Conservation (phyloP, 2,113 vertebrate species). For the Orientallactaga bullata region DNA sequence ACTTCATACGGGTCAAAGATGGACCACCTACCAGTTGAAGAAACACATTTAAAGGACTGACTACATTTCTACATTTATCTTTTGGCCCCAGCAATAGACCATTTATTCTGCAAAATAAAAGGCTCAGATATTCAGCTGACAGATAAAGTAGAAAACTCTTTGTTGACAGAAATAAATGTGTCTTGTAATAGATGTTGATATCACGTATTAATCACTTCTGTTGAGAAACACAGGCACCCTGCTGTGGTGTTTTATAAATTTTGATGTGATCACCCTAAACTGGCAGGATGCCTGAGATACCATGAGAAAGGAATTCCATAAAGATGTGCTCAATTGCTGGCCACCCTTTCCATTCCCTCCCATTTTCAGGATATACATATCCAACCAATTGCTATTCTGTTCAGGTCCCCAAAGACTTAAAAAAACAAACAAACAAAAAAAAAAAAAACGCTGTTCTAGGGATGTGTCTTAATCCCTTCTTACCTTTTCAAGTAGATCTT, state of each 20-base stretch:
- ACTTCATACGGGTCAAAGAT: background rate
- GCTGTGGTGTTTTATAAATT: conserved; percentile 72
- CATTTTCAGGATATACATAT: conserved; percentile 28
- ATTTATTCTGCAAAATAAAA: conserved; percentile 63
- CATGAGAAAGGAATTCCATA: conserved; percentile 52
- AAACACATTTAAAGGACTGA: conserved; percentile 63
- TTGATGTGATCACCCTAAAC: conserved; percentile 76
- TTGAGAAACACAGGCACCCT: conserved; percentile 67
- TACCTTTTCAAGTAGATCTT: background rate
- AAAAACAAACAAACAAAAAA: background rate
- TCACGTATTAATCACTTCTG: conserved; percentile 77
- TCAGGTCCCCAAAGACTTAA: background rate
- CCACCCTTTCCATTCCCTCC: background rate
- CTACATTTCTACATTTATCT: conserved; percentile 59
- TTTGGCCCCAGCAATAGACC: conserved; percentile 54
- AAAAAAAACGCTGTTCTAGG: background rate
- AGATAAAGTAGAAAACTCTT: conserved; percentile 75
- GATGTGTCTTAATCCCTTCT: background rate
- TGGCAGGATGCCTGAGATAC: background rate
- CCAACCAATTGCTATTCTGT: conserved; percentile 31
- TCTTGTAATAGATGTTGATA: conserved; percentile 84
- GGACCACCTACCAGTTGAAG: background rate
- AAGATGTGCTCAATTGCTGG: conserved; percentile 27
- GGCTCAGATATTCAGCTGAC: conserved; percentile 53
- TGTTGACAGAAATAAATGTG: conserved; percentile 85